Evolutionary conservation across 2,888 invertebrate genomes (phyloP), one percentile per base, ranked within the genome.

Genomic region (Bimastos eiseni): DNA sequence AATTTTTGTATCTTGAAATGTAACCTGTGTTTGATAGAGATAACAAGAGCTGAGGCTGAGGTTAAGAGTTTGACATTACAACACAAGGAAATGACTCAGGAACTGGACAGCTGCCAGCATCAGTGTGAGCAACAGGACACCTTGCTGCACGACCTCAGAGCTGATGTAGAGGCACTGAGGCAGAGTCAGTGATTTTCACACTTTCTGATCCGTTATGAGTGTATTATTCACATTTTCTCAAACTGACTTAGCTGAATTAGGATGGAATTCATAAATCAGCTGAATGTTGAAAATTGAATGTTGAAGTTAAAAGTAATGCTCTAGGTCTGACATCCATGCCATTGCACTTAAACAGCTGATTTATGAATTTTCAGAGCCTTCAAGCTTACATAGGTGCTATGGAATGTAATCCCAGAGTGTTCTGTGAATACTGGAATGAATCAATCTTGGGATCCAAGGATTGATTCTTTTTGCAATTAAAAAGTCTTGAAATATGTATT

Each of bases 31-130:
- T 70, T 30, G 8, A 11, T 70, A 70, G 70, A 70, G 13, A 70
- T 70, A n/a, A 70, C 30, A 17, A 30, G n/a, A 30, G 70, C 70
- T n/a, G 70, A 70, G 11, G 70, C 70, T 70, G 70, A 70, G 70
- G 13, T n/a, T 17, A 30, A 70, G 70, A 70, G 70, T n/a, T n/a
- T 70, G 70, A n/a, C 2, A n/a, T 70, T 70, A 70, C 70, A 70
- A 70, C 4, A 70, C 70, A 70, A 70, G 70, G 70, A 70, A n/a
- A 70, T 70, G 70, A 70, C 70, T 70, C 30, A 70, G 70, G 70
- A 70, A 30, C n/a, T 70, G 70, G 70, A 70, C 70, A 70, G 70
- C 70, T 70, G 70, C 70, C 70, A 70, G 70, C 70, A 70, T 70
- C 70, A 70, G 70, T 70, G 70, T 70, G 70, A 70, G n/a, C 70